Evolutionary conservation across 2,113 vertebrate species (phyloP).

Genomic region (Columba janthina): DNA sequence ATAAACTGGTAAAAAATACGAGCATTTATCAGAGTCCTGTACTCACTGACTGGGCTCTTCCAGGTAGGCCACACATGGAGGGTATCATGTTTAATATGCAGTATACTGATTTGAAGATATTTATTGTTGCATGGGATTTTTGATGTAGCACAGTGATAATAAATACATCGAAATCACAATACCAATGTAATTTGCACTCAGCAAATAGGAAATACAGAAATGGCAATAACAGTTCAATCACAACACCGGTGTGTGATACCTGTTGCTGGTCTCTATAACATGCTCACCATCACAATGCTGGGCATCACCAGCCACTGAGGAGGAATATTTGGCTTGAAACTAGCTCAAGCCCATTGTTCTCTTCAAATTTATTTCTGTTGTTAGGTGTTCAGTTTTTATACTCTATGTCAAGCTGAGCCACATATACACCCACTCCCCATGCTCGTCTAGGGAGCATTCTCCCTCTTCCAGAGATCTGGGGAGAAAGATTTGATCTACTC

Average conservation of each 20-base stretch:
- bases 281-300: background rate
- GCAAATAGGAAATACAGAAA: background rate
- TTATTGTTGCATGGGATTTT: background rate
- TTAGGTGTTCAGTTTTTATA: background rate
- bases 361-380: background rate
- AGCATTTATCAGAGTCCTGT: background rate
- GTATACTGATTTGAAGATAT: background rate
- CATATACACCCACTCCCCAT: rapidly evolving
- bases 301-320: background rate
- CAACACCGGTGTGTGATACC: rapidly evolving
- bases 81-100: background rate
- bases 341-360: background rate
- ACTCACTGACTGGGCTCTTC: background rate
- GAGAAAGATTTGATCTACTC: background rate
- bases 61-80: background rate
- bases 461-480: background rate
- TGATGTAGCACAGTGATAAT: background rate
- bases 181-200: background rate
- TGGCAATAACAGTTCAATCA: background rate
- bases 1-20: background rate
- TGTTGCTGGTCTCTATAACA: background rate
- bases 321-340: background rate
- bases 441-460: background rate
- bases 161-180: background rate
- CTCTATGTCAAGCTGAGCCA: background rate